Base-by-base conservation (phyloP, 2,113 vertebrate species). In the Alouatta palliata region DNA sequence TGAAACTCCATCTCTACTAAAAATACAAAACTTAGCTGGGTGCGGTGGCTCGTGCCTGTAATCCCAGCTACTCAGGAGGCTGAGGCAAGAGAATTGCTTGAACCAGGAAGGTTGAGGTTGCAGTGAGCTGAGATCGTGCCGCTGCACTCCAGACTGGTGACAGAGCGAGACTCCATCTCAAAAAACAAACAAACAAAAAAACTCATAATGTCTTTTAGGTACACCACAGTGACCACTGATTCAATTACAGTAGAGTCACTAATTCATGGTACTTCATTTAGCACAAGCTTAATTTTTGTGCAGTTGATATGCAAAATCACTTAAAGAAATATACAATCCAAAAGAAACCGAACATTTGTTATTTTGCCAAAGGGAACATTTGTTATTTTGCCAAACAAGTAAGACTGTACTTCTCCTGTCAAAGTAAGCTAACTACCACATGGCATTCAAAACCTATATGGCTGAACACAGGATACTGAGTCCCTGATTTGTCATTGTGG, bases 321-420 rank as follows among this genome's bases (percentile, higher is more conserved):
- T 6, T 40, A 58, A 75, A 84, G 35, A 92, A 92, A 87, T 40
- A 76, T 47, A 49, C 3, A 87, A 20, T 71, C 30, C n/a, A 94
- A 93, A 90, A 56, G n/a, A 71, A 43, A 35, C 6, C 66, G 45
- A 87, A 75, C 49, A 35, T 58, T 79, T 85, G 88, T 40, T 54
- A 73, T 91, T 95, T 93, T 95, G 43, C 27, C 73, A 94, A 43
- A 35, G 8, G 71, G 45, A 87, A 75, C 49, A 35, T 58, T 79
- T 85, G 88, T 40, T 54, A 73, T 91, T 95, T 93, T 95, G 43
- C 27, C 73, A 94, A 96, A 76, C 13, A 87, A 82, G 32, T 82
- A 90, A 73, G 45, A 87, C 40, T 89, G 27, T 81, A 87, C 20
- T 87, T 21, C 17, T 95, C 71, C 40, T 86, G 21, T 88, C 56